phyloP scores from a whole-genome alignment of 2,888 invertebrate genomes.

The Antitype chi region DNA sequence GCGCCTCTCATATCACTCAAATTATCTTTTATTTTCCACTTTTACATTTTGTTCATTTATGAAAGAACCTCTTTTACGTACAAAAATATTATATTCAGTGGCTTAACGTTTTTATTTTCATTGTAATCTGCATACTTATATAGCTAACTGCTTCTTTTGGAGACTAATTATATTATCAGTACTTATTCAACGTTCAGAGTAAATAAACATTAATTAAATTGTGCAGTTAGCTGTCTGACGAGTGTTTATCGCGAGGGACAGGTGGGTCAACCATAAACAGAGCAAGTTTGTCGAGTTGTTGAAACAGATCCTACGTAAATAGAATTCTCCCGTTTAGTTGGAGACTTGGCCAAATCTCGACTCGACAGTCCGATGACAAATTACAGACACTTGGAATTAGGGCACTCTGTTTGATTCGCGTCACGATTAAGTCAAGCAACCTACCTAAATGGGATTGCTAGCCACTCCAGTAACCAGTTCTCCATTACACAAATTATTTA shows the following conservation, averaged over 20 bases:
- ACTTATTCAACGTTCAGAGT: conserved; percentile 31
- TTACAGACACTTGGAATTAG: conserved; percentile 55
- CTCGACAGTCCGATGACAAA: conserved; percentile 65
- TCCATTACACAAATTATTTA: conserved; percentile 23
- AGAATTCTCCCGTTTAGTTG: conserved; percentile 65
- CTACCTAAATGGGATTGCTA: conserved; percentile 18
- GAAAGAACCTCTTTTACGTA: conserved; percentile 23
- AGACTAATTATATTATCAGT: conserved; percentile 18
- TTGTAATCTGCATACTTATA: conserved; percentile 7
- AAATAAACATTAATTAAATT: conserved; percentile 66
- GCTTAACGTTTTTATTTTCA: conserved; percentile 16
- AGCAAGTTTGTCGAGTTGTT: conserved; percentile 75
- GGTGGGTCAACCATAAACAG: conserved; percentile 77
- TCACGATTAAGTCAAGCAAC: conserved; percentile 45
- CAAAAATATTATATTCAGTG: conserved; percentile 30
- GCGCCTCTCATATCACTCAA: conserved; percentile 28
- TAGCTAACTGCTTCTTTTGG: conserved; percentile 12
- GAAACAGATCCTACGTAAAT: conserved; percentile 78
- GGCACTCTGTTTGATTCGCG: conserved; percentile 47
- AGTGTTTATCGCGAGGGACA: conserved; percentile 74
- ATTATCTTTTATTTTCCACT: conserved; percentile 53
- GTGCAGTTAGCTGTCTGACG: conserved; percentile 52
- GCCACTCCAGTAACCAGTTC: conserved; percentile 15
- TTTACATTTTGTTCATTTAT: conserved; percentile 41
- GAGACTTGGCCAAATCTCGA: conserved; percentile 64